phyloP scores from a whole-genome alignment of 2,888 invertebrate species.

The Sphecodes monilicornis region DNA sequence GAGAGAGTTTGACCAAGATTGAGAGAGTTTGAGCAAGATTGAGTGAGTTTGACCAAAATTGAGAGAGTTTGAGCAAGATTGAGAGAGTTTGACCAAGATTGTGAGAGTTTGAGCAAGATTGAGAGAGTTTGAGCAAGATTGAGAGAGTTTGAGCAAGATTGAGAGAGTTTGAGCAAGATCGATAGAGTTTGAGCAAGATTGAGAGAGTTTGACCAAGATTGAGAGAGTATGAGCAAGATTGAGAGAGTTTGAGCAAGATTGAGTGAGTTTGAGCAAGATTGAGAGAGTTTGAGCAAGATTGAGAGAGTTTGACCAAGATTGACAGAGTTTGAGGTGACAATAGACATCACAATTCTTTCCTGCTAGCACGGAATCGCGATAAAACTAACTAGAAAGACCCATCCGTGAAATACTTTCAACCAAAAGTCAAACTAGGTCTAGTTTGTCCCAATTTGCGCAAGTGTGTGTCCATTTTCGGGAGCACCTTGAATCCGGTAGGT shows the following conservation, averaged over 20 bases:
- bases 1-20: neutral
- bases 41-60: neutral
- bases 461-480: neutral
- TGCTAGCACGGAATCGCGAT: neutral
- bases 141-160: neutral
- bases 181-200: neutral
- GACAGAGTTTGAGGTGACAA: too few relatives aligned
- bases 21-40: neutral
- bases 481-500: neutral
- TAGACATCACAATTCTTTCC: neutral
- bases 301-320: neutral
- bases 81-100: neutral
- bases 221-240: too few relatives aligned
- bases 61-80: too few relatives aligned
- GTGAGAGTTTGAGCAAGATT: neutral
- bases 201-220: neutral
- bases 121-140: neutral
- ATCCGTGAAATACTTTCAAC: neutral
- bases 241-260: neutral
- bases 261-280: neutral
- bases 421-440: neutral
- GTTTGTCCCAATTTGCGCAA: neutral
- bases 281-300: neutral
- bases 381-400: neutral
- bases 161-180: too few relatives aligned